Conservation (phyloP, 2,888 invertebrate species). For the Tipula confusa region DNA sequence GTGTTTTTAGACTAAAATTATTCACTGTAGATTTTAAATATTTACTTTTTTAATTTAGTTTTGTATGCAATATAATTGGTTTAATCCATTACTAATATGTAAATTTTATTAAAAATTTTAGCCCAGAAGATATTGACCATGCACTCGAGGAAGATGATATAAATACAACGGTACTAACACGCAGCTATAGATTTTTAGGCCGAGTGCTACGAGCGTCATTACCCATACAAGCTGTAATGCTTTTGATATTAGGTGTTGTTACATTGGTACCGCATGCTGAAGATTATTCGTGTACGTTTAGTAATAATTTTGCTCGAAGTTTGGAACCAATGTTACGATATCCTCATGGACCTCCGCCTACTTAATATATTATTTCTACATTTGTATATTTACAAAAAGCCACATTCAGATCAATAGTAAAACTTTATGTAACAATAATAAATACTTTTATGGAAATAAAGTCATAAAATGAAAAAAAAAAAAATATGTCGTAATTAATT, state of each 20-base stretch:
- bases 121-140: conserved; percentile 36
- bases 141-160: conserved; percentile 50
- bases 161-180: conserved; percentile 62
- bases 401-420: background rate
- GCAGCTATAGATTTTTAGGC: conserved; percentile 79
- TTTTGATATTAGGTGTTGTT: conserved; percentile 88
- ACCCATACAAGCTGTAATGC: conserved; percentile 90
- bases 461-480: background rate
- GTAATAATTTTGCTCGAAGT: conserved; percentile 75
- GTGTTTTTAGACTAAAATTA: background rate
- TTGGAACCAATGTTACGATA: conserved; percentile 86
- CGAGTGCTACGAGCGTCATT: conserved; percentile 87
- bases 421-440: background rate
- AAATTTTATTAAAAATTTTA: background rate
- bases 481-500: background rate
- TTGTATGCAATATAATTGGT: background rate
- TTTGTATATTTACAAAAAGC: background rate
- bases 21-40: conserved; percentile 46
- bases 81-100: background rate
- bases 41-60: background rate
- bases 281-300: conserved; percentile 79
- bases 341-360: conserved; percentile 90
- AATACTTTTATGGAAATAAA: background rate
- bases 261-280: conserved; percentile 83
- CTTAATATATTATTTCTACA: conserved; percentile 51